A percentile compares a stretch with the other conserved stretches of the same genome.
Evolutionary conservation across 1,140 invertebrate species (phyloP).

Genomic region (Apis laboriosa): DNA sequence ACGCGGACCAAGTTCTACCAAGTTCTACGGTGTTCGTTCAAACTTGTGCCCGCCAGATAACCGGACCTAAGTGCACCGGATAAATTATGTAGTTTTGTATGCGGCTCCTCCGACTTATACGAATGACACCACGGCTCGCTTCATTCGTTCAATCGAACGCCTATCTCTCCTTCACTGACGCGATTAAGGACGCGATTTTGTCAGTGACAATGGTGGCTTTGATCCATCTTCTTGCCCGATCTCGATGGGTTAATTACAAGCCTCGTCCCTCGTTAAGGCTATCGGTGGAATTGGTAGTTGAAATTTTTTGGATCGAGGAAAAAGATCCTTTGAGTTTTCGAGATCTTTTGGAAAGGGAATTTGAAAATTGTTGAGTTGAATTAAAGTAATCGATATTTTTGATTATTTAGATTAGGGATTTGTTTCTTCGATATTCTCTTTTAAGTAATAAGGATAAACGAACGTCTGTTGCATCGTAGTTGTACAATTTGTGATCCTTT

Average conservation of each 20-base stretch:
- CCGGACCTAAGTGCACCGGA: slow-evolving; percentile 37
- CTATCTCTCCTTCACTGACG: slow-evolving; percentile 43
- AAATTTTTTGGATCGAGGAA: too few relatives aligned
- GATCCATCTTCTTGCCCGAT: not conserved
- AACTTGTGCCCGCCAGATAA: slow-evolving; percentile 31
- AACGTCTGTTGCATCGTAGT: too few relatives aligned
- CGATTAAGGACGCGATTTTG: slow-evolving; percentile 49
- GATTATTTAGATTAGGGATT: too few relatives aligned
- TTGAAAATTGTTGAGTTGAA: too few relatives aligned
- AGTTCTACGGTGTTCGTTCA: slow-evolving; percentile 5
- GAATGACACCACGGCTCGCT: not conserved
- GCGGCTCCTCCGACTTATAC: slow-evolving; percentile 23
- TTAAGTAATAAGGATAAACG: too few relatives aligned
- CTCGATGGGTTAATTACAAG: slow-evolving; percentile 19
- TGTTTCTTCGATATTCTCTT: too few relatives aligned
- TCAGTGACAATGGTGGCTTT: not conserved
- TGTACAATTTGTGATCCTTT: too few relatives aligned
- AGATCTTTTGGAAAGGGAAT: too few relatives aligned
- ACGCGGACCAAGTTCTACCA: slow-evolving; percentile 12
- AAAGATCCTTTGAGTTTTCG: too few relatives aligned
- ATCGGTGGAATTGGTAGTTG: not conserved
- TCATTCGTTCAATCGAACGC: slow-evolving; percentile 17
- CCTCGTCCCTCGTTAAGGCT: slow-evolving; percentile 12
- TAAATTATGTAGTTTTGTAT: slow-evolving; percentile 64
- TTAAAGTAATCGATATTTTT: too few relatives aligned